A percentile compares a stretch with the other conserved stretches of the same genome.
Conservation (phyloP, 2,797 vertebrate genomes). For the Myoxocephalus aenaeus region DNA sequence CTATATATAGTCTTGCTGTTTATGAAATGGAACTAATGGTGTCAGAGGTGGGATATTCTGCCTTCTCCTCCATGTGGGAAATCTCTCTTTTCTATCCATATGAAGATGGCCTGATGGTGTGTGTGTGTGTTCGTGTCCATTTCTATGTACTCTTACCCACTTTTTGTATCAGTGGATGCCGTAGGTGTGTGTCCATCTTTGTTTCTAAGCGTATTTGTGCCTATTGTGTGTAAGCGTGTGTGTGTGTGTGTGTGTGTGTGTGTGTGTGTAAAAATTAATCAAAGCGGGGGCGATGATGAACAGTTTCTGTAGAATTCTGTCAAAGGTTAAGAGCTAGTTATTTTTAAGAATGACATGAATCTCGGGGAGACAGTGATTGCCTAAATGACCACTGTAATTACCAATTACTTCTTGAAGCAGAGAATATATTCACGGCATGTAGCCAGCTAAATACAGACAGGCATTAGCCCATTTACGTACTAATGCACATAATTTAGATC, state of each 20-base stretch:
- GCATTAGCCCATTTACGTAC: slow-evolving; percentile 99
- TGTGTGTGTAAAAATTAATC: slow-evolving; percentile 99
- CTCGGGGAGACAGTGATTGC: slow-evolving; percentile 99
- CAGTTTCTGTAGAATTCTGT: slow-evolving; percentile 99
- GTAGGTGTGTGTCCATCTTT: slow-evolving; percentile 71
- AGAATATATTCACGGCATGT: slow-evolving; percentile 99
- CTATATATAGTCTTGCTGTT: slow-evolving; percentile 91
- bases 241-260: slow-evolving; percentile 92
- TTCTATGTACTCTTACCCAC: slow-evolving; percentile 29
- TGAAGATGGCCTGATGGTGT: slow-evolving; percentile 21
- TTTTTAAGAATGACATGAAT: slow-evolving; percentile 99
- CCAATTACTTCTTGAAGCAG: slow-evolving; percentile 99
- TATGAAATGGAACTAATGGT: slow-evolving; percentile 83
- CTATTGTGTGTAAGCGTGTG: slow-evolving; percentile 59
- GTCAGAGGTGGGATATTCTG: slow-evolving; percentile 58
- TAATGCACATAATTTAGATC: slow-evolving; percentile 99
- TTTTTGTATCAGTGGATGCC: slow-evolving; percentile 16
- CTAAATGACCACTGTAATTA: slow-evolving; percentile 99
- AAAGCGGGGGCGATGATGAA: slow-evolving; percentile 99
- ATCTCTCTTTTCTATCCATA: slow-evolving; percentile 28
- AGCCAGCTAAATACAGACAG: slow-evolving; percentile 99
- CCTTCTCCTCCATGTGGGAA: slow-evolving; percentile 34
- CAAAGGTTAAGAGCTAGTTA: slow-evolving; percentile 99
- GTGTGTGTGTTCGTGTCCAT: slow-evolving; percentile 24
- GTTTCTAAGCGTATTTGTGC: slow-evolving; percentile 64